These are phyloP conservation scores for Atopsyche davidsoni DNA, from an alignment of 1,140 invertebrate genomes.

Conservation along the genomic window DNA sequence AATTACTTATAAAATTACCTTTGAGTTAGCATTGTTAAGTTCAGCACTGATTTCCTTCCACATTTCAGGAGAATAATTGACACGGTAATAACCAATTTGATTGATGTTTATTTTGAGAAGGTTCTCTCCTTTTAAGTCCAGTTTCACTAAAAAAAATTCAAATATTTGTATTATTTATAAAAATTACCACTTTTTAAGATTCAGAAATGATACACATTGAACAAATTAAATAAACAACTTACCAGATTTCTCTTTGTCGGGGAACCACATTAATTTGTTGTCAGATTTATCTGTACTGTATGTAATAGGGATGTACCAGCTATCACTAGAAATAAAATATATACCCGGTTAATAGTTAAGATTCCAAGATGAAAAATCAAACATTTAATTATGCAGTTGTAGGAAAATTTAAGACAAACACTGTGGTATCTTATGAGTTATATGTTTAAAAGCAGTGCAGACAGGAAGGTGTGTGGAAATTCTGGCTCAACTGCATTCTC, in stretches of 20 bases:
- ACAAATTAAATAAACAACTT: conserved; percentile 34
- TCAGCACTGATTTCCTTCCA: conserved; percentile 61
- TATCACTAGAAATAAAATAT: conserved; percentile 52
- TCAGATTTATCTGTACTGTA: conserved; percentile 59
- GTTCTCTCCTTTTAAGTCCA: conserved; percentile 23
- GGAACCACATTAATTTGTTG: conserved; percentile 53
- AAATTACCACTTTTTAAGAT: conserved; percentile 21
- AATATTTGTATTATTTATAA: conserved; percentile 18
- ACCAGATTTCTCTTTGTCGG: conserved; percentile 50
- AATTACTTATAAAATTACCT: conserved; percentile 39
- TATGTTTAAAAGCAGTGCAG: too few relatives aligned
- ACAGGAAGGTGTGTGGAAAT: too few relatives aligned
- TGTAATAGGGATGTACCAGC: conserved; percentile 79
- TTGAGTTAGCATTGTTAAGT: conserved; percentile 46
- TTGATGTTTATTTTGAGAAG: conserved; percentile 79
- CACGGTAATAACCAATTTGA: conserved; percentile 82
- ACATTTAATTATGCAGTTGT: too few relatives aligned
- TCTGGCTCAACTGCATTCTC: too few relatives aligned
- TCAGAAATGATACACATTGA: too few relatives aligned
- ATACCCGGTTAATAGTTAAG: conserved; percentile 1
- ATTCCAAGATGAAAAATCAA: too few relatives aligned
- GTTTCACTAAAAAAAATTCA: conserved; percentile 24
- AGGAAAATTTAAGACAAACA: too few relatives aligned
- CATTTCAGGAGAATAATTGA: conserved; percentile 66
- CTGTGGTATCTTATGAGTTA: too few relatives aligned